Evolutionary conservation across 2,888 invertebrate species (phyloP).

Genomic region (Nudaria mundana): DNA sequence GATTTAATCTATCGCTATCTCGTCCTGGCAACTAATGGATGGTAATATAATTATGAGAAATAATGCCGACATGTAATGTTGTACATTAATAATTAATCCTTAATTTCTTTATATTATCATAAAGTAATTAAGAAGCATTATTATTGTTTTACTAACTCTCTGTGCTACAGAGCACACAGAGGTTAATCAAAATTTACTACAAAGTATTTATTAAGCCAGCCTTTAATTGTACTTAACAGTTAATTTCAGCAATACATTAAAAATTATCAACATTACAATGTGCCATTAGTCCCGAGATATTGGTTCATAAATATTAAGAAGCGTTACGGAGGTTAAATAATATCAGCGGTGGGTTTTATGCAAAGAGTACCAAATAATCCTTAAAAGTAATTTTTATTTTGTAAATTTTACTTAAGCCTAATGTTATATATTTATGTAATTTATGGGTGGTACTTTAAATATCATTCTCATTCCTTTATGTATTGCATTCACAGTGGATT

Average conservation of each 20-base stretch:
- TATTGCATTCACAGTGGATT: too few species aligned
- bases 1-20: too few species aligned
- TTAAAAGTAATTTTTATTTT: constrained; percentile 30
- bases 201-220: too few species aligned
- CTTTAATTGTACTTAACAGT: constrained; percentile 34
- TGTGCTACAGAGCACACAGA: too few species aligned
- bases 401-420: constrained; percentile 17
- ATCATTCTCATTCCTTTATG: not conserved
- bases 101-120: too few species aligned
- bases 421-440: not conserved
- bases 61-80: too few species aligned
- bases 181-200: too few species aligned
- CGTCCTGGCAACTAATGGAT: too few species aligned
- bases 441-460: not conserved
- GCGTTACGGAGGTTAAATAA: constrained; percentile 45
- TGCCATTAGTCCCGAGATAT: constrained; percentile 47
- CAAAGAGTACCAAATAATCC: constrained; percentile 41
- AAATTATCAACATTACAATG: constrained; percentile 47
- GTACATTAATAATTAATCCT: too few species aligned
- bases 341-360: constrained; percentile 46
- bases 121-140: too few species aligned
- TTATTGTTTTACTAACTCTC: not conserved
- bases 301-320: constrained; percentile 58
- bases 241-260: constrained; percentile 44
- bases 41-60: too few species aligned